Base-by-base conservation (phyloP, 2,113 vertebrate genomes). In the Leucopternis melanops region DNA sequence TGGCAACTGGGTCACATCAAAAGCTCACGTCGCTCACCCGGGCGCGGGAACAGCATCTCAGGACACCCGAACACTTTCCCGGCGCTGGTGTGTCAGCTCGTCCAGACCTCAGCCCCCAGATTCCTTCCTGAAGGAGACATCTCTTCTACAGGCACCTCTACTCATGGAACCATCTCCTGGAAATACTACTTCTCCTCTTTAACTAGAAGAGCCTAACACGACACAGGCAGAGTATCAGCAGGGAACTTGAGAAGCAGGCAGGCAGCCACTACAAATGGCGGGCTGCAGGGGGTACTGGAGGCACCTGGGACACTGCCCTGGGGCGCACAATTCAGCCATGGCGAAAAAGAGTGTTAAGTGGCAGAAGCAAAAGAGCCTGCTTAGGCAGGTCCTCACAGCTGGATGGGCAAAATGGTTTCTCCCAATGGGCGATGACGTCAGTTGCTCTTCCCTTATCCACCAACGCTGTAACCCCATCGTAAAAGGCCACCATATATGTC, bases 41-140 rank as follows among this genome's bases (percentile, higher is more conserved):
- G 47, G 49, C 1, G 2, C 1, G 4, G 59, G 49, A 70, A 4
- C 27, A 32, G 13, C 40, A 22, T 7, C 52, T 16, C 8, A 4
- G 88, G 67, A 23, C 49, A 23, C 31, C 27, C 6, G n/a, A 44
- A 5, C 3, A 0, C 44, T 12, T 49, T 34, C 50, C 55, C 11
- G 0, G 22, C 6, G 2, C 69, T 18, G 69, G 9, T 26, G 40
- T n/a, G 8, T 18, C 45, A 7, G 57, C 58, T 7, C 0, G 0
- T 42, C 20, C 61, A 58, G 86, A 25, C 10, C 63, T 57, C 73
- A 21, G 44, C 38, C 38, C 40, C 44, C 13, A 27, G 22, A 34
- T 5, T n/a, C n/a, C n/a, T n/a, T n/a, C n/a, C n/a, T n/a, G n/a
- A n/a, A n/a, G n/a, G 63, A 71, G 40, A 31, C 22, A 7, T 7